These are phyloP conservation scores for Choloepus didactylus DNA, from an alignment of 2,797 vertebrate genomes.

Conservation along the genomic window DNA sequence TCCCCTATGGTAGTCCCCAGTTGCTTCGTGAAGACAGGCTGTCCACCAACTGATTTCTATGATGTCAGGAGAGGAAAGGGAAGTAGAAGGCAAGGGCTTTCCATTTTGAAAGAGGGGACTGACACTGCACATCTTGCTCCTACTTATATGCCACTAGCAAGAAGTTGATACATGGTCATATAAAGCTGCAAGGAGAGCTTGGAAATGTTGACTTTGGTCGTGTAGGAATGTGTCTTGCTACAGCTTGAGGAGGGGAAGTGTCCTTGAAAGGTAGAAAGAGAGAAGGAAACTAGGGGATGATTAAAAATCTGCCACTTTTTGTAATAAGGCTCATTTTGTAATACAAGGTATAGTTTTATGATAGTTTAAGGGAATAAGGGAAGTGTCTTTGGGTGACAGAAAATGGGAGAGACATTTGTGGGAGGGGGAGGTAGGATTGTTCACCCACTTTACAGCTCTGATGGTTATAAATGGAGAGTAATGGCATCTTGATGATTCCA, in stretches of 20 bases:
- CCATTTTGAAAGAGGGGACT: background rate
- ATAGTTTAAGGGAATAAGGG: conserved; percentile 15
- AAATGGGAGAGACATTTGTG: background rate
- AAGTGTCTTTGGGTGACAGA: background rate
- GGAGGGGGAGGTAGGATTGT: background rate
- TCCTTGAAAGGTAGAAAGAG: background rate
- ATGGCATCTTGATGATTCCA: background rate
- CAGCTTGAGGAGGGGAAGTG: background rate
- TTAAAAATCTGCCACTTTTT: background rate
- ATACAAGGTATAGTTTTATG: background rate
- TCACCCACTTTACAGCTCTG: background rate
- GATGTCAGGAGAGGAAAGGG: background rate
- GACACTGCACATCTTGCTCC: background rate
- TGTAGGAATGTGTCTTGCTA: background rate
- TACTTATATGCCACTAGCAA: background rate
- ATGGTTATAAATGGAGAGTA: background rate
- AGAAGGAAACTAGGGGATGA: background rate
- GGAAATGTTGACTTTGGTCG: background rate
- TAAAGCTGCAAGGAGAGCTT: background rate
- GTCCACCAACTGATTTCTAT: background rate
- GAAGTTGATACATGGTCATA: background rate
- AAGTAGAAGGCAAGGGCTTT: background rate
- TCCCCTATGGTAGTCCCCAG: background rate
- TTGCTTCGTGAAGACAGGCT: background rate
- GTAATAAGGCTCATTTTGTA: background rate